phyloP scores from a whole-genome alignment of 2,888 invertebrate species.

The Adelphocoris suturalis region DNA sequence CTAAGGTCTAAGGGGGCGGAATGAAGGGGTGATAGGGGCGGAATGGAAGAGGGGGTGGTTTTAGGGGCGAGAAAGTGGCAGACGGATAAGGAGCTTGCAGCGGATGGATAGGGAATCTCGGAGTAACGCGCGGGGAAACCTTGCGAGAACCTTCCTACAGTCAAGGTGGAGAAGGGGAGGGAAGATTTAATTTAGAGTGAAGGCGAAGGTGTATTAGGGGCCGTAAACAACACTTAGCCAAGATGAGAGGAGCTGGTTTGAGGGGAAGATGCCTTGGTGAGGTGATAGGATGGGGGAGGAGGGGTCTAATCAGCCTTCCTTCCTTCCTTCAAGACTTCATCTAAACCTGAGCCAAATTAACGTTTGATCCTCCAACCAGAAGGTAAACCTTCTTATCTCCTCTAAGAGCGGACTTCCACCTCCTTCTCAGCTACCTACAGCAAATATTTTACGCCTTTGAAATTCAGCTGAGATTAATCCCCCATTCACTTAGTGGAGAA shows the following conservation, averaged over 20 bases:
- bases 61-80: conserved; percentile 41
- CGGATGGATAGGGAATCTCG: conserved; percentile 39
- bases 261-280: not conserved
- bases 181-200: conserved; percentile 62
- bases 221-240: conserved; percentile 60
- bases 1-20: not conserved
- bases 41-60: not conserved
- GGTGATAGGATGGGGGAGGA: not conserved
- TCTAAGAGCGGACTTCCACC: conserved; percentile 30
- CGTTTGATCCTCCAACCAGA: conserved; percentile 62
- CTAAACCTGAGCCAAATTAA: conserved; percentile 64
- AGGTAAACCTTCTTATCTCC: conserved; percentile 63
- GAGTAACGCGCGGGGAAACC: not conserved
- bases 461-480: conserved; percentile 56
- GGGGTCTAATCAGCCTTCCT: conserved; percentile 57
- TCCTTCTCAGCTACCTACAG: conserved; percentile 33
- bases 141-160: not conserved
- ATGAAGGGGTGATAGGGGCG: not conserved
- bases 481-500: conserved; percentile 15
- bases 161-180: not conserved
- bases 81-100: conserved; percentile 50
- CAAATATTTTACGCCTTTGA: conserved; percentile 62
- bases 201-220: conserved; percentile 63
- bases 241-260: conserved; percentile 53
- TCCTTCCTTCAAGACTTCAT: conserved; percentile 63